phyloP scores from a whole-genome alignment of 2,113 vertebrate genomes.

The Platanista minor region DNA sequence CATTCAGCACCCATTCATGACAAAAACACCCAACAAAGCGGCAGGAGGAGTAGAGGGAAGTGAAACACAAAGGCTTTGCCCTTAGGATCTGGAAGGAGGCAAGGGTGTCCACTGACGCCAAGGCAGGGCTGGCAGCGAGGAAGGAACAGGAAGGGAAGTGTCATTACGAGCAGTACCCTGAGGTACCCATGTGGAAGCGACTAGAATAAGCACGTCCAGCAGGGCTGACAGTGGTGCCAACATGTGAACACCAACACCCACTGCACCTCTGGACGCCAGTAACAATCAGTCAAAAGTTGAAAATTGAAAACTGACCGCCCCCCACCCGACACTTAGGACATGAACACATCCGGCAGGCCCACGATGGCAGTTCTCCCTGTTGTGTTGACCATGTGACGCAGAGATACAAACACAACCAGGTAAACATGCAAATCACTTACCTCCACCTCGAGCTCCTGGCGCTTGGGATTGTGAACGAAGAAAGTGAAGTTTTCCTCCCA shows the following conservation, averaged over 20 bases:
- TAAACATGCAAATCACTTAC: conserved; percentile 75
- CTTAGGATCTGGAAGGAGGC: not conserved
- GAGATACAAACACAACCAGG: not conserved
- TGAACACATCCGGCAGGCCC: not conserved
- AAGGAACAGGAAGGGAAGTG: accelerated
- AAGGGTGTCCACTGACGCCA: accelerated
- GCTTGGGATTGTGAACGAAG: conserved; percentile 93
- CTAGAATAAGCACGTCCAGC: not conserved
- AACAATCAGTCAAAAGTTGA: too few relatives aligned
- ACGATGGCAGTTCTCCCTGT: not conserved
- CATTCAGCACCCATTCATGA: not conserved
- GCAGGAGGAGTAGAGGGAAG: not conserved
- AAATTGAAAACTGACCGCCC: not conserved
- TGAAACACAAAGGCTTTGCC: not conserved
- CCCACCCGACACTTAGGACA: not conserved
- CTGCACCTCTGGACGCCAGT: not conserved
- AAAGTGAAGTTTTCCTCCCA: conserved; percentile 97
- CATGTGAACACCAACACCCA: not conserved
- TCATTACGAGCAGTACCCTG: not conserved
- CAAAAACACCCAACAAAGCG: not conserved
- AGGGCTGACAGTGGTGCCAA: not conserved
- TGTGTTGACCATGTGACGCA: accelerated
- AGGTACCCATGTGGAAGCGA: accelerated
- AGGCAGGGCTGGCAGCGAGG: accelerated
- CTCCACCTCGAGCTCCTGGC: conserved; percentile 94